Conservation (phyloP, 2,113 vertebrate genomes). For the Bostrychus sinensis region DNA sequence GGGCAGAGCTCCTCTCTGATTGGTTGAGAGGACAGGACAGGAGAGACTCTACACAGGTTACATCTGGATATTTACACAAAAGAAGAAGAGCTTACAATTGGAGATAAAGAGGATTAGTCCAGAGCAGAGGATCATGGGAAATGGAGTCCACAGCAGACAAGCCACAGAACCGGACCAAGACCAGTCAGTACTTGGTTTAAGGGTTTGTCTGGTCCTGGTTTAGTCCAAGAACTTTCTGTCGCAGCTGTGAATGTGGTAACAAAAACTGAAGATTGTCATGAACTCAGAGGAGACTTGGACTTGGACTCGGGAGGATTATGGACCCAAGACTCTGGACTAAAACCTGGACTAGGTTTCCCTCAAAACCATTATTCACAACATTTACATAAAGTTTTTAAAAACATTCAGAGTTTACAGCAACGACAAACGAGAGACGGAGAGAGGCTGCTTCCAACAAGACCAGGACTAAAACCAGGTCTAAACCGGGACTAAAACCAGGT, state of each 20-base stretch:
- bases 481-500: not conserved
- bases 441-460: not conserved
- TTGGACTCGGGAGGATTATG: too few relatives aligned
- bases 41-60: conserved; percentile 4
- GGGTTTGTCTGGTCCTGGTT: too few relatives aligned
- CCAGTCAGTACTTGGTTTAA: too few relatives aligned
- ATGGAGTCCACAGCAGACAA: not conserved
- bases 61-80: conserved; percentile 51
- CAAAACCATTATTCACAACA: not conserved
- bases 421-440: not conserved
- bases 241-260: too few relatives aligned
- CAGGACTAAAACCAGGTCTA: not conserved
- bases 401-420: conserved; percentile 1
- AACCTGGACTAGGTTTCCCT: not conserved
- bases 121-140: conserved; percentile 8
- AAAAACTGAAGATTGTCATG: not conserved
- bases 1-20: conserved; percentile 28
- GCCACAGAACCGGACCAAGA: not conserved
- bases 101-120: not conserved
- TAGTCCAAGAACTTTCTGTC: not conserved
- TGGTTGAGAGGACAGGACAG: conserved; percentile 31
- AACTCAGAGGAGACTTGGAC: too few relatives aligned
- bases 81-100: not conserved
- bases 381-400: not conserved
- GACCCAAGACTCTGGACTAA: conserved; percentile 1